A percentile compares a stretch with the other conserved stretches of the same genome.
phyloP scores from a whole-genome alignment of 2,797 vertebrate species.

The Chelidonichthys spinosus region DNA sequence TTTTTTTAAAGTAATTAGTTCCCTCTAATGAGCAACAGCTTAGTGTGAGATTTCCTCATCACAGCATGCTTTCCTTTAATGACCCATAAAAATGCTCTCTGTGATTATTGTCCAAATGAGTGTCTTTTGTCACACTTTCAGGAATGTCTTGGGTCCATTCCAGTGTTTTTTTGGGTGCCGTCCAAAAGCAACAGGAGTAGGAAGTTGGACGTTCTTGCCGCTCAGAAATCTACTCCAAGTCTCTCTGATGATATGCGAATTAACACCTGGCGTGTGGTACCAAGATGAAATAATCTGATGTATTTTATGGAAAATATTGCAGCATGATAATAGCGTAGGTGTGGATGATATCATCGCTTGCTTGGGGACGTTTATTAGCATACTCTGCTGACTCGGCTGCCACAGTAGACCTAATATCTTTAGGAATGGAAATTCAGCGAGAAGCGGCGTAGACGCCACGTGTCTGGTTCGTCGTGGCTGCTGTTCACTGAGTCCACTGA shows the following conservation, averaged over 20 bases:
- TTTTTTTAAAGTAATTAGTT: conserved; percentile 60
- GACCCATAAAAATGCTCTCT: conserved; percentile 60
- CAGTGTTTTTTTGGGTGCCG: conserved; percentile 51
- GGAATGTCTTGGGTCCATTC: conserved; percentile 50
- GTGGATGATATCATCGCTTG: conserved; percentile 22
- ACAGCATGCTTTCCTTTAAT: conserved; percentile 62
- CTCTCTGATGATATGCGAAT: conserved; percentile 34
- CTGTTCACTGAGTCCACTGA: conserved; percentile 18
- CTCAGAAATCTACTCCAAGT: conserved; percentile 3
- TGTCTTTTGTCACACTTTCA: conserved; percentile 67
- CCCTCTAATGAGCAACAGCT: conserved; percentile 61
- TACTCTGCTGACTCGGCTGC: conserved; percentile 37
- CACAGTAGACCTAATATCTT: conserved; percentile 23
- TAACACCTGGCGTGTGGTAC: conserved; percentile 23
- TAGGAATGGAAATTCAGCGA: conserved; percentile 37
- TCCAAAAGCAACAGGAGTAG: conserved; percentile 68
- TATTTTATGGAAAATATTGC: conserved; percentile 41
- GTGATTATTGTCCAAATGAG: conserved; percentile 71
- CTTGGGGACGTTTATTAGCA: conserved; percentile 49
- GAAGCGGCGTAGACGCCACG: background rate
- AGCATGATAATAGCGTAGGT: conserved; percentile 33
- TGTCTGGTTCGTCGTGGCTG: conserved; percentile 28
- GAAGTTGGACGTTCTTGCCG: conserved; percentile 52
- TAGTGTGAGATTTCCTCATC: conserved; percentile 48
- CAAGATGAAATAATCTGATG: conserved; percentile 54